These are phyloP conservation scores for Oryzias woworae DNA, from an alignment of 2,113 vertebrate species.

Conservation along the genomic window DNA sequence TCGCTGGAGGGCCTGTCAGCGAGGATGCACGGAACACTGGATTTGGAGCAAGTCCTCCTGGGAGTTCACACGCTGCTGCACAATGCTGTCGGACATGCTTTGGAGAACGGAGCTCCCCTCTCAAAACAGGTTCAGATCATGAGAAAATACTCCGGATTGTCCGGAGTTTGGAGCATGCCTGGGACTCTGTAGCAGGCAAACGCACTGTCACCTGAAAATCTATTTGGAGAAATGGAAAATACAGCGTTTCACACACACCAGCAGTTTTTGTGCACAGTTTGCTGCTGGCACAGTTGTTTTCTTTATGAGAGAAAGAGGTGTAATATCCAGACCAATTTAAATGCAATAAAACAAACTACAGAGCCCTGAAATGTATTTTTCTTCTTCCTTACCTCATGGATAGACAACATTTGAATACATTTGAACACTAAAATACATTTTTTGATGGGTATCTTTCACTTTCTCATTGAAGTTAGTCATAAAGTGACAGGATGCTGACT, in stretches of 20 bases:
- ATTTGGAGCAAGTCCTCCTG: constrained; percentile 82
- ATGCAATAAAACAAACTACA: too few relatives aligned
- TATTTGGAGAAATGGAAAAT: background rate
- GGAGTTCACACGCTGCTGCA: constrained; percentile 79
- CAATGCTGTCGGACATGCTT: constrained; percentile 79
- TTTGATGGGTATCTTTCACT: too few relatives aligned
- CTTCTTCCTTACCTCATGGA: too few relatives aligned
- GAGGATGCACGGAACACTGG: constrained; percentile 72
- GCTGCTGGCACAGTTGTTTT: constrained; percentile 1
- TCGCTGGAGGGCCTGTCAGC: constrained; percentile 83
- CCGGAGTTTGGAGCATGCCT: background rate
- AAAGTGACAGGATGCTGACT: too few relatives aligned
- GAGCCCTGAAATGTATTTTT: too few relatives aligned
- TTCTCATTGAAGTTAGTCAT: too few relatives aligned
- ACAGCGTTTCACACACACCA: background rate
- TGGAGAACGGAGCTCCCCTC: constrained; percentile 67
- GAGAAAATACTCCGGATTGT: constrained; percentile 1
- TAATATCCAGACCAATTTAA: background rate
- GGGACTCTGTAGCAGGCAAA: constrained; percentile 9
- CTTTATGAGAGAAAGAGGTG: constrained; percentile 8
- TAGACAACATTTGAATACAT: too few relatives aligned
- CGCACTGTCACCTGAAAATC: background rate
- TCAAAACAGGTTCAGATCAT: constrained; percentile 78
- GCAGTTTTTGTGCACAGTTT: background rate
- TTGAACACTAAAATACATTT: too few relatives aligned